Conservation (phyloP, 2,797 vertebrate genomes). For the Dicrostonyx torquatus region DNA sequence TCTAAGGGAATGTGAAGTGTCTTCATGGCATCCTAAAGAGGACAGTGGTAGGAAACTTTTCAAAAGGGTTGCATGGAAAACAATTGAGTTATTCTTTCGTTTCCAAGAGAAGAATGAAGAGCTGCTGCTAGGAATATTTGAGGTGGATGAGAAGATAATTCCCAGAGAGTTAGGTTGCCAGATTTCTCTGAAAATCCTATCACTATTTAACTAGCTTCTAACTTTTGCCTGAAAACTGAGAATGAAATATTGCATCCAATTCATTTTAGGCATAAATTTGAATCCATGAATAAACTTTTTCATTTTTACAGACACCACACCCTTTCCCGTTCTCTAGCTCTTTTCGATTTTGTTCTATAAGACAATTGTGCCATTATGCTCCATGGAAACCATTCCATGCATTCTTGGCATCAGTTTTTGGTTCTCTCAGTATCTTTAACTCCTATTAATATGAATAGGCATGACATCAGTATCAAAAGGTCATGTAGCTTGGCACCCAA, state of each 20-base stretch:
- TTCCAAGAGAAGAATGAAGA: neutral
- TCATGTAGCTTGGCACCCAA: constrained; percentile 54
- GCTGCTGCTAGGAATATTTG: constrained; percentile 41
- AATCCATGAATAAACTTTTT: constrained; percentile 80
- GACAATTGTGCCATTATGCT: constrained; percentile 73
- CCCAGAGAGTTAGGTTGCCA: constrained; percentile 62
- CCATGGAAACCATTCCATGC: constrained; percentile 65
- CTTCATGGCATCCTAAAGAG: neutral
- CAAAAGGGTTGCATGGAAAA: neutral
- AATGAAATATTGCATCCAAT: constrained; percentile 71
- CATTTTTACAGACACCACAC: constrained; percentile 75
- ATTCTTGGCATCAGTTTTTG: constrained; percentile 68
- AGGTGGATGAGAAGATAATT: constrained; percentile 50
- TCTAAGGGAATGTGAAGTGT: neutral
- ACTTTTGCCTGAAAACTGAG: constrained; percentile 69
- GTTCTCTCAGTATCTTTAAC: constrained; percentile 61
- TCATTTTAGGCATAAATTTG: constrained; percentile 78
- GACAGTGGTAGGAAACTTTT: neutral
- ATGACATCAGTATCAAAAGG: constrained; percentile 67
- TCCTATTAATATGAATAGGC: constrained; percentile 61
- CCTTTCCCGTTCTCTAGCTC: constrained; percentile 67
- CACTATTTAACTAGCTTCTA: constrained; percentile 68
- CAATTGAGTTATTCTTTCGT: neutral
- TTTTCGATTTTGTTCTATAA: constrained; percentile 73
- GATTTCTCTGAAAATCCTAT: constrained; percentile 63